A percentile compares a stretch with the other conserved stretches of the same genome.
These are phyloP conservation scores for Bombus vancouverensis DNA, from an alignment of 1,140 invertebrate genomes.

Conservation along the genomic window DNA sequence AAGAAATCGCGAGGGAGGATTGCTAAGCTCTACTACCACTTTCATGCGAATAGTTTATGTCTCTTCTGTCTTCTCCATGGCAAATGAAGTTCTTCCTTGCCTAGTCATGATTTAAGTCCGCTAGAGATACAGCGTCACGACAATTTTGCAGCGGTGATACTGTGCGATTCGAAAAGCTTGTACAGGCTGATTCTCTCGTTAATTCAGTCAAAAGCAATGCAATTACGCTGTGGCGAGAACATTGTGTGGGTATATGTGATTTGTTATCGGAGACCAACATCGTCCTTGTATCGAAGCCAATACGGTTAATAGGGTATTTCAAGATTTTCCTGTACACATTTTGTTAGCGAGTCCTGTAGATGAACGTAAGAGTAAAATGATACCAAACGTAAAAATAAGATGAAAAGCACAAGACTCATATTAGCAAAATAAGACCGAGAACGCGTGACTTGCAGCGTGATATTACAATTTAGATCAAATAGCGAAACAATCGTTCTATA, in stretches of 20 bases:
- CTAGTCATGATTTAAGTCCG: not conserved
- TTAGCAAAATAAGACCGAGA: not conserved
- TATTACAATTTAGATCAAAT: not conserved
- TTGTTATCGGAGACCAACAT: not conserved
- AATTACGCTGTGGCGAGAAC: not conserved
- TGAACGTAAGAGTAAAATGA: not conserved
- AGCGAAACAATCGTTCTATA: not conserved
- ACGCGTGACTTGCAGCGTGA: too few species aligned
- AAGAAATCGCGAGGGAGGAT: not conserved
- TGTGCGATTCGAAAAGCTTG: not conserved
- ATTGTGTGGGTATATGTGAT: not conserved
- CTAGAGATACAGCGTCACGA: not conserved
- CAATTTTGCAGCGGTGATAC: not conserved
- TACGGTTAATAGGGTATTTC: not conserved
- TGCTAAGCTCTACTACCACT: not conserved
- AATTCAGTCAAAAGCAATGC: not conserved
- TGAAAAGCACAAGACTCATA: not conserved
- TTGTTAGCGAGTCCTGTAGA: not conserved
- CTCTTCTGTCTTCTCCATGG: not conserved
- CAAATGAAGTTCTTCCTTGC: constrained; percentile 2
- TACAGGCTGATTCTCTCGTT: not conserved
- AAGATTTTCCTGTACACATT: too few species aligned
- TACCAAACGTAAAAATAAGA: too few species aligned
- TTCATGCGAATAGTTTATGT: constrained; percentile 5
- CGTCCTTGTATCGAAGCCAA: not conserved